These are phyloP conservation scores for Geococcyx californianus DNA, from an alignment of 2,113 vertebrate species.

Conservation along the genomic window DNA sequence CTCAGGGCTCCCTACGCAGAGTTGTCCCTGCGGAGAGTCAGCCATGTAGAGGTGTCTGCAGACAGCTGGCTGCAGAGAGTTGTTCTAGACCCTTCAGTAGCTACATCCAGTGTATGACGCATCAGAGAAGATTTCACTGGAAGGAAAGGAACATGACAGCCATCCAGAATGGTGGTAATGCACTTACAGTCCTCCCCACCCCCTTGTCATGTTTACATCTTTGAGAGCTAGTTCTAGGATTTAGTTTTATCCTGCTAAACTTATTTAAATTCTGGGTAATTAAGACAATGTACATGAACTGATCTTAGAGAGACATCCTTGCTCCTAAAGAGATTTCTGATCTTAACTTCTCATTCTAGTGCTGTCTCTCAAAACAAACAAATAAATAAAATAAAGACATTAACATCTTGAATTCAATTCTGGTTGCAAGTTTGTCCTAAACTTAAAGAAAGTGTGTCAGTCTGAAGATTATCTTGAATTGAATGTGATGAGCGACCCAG, in stretches of 20 bases:
- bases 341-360: not conserved
- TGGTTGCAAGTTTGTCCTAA: not conserved
- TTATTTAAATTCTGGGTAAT: not conserved
- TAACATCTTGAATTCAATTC: not conserved
- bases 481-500: not conserved
- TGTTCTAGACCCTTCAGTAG: not conserved
- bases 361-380: not conserved
- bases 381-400: not conserved
- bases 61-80: no score
- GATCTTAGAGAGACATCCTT: not conserved
- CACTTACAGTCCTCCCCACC: not conserved
- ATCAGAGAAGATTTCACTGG: not conserved
- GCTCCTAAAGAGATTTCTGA: not conserved
- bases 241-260: not conserved
- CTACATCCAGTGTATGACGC: fast-evolving
- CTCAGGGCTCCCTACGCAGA: no score
- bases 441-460: not conserved
- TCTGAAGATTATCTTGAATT: not conserved
- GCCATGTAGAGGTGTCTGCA: no score
- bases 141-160: not conserved
- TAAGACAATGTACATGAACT: not conserved
- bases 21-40: no score
- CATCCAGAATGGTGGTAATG: not conserved
- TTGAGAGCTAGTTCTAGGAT: not conserved
- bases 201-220: not conserved